Evolutionary conservation across 1,140 invertebrate genomes (phyloP), one percentile per base, ranked within the genome.

Genomic region (Drosophila sulfurigaster): DNA sequence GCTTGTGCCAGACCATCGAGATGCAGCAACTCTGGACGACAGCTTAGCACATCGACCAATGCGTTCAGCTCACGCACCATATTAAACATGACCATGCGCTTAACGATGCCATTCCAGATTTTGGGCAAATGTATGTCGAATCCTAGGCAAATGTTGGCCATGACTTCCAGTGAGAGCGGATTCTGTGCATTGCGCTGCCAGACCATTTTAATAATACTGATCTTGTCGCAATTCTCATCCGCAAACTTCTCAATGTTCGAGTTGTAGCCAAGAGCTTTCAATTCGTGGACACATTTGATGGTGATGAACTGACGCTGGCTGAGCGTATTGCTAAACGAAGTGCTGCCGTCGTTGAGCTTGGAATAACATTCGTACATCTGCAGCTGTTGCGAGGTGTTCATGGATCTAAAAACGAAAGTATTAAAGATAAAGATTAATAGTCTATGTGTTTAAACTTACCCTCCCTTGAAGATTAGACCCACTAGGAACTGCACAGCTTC

Each of bases 101-200:
- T 91, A 5, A 92, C 75, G 46, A 92, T 91, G 1, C 91, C 91
- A 56, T 92, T 92, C 92, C 92, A 92, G 16, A 92, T 92, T 64
- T 92, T 82, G 0, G 92, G 79, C 41, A 87, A 25, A 62, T 91
- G 80, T 32, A 92, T 91, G 56, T 92, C 75, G 32, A 91, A 92
- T 20, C 92, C 92, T 0, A 92, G 58, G 30, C 92, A 92, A 48
- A 92, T 92, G 64, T 91, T 86, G 2, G 91, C 81, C 75, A 92
- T 91, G 5, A 91, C 91, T 54, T 91, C 82, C 7, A 92, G 56
- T 1, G 92, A 91, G 1, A 88, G 72, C 0, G 91, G 76, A 78
- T 92, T 92, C 32, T 91, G 81, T 0, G 90, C 77, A 52, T 92
- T 91, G 3, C 78, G 80, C 58, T 91, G 87, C 92, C 92, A 92